Evolutionary conservation across 2,888 invertebrate genomes (phyloP), one percentile per base, ranked within the genome.

Genomic region (Metacarcinus magister): DNA sequence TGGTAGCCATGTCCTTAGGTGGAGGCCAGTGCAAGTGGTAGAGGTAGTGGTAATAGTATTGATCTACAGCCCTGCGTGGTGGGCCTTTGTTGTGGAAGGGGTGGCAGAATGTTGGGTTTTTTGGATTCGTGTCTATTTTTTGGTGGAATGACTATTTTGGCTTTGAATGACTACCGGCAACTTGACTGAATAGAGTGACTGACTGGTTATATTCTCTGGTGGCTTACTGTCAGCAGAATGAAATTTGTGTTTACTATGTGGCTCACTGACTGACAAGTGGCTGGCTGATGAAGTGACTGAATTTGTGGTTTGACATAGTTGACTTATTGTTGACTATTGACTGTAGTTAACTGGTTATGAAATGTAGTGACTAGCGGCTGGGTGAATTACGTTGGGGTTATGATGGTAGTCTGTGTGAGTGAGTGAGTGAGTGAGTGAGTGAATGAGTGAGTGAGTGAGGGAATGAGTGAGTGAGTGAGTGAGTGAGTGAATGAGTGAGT

Each of bases 371-470:
- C 67, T 67, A 23, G 19, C 23, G n/a, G n/a, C n/a, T 8, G 19
- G 23, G 67, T 67, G n/a, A 67, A 23, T 16, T 10, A 54, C 54
- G 10, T 13, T 54, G 54, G 54, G 16, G 8, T 54, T 54, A 13
- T 54, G 8, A 54, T 54, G 54, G 54, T 54, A 54, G 16, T 16
- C 10, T 10, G 54, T 54, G 54, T 1, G 2, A 13, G 54, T 13
- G 54, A 13, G 54, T 10, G 54, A 54, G 54, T 48, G n/a, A n/a
- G n/a, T n/a, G n/a, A n/a, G n/a, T n/a, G n/a, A n/a, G n/a, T n/a
- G n/a, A n/a, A n/a, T n/a, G n/a, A 48, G 67, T 67, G 67, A n/a
- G 67, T 67, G 67, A n/a, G 67, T 67, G 67, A 54, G n/a, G n/a
- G n/a, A n/a, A n/a, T 67, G 67, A 5, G 67, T 67, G 19, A 3